phyloP scores from a whole-genome alignment of 2,888 invertebrate genomes.

The Auanema freiburgensis region DNA sequence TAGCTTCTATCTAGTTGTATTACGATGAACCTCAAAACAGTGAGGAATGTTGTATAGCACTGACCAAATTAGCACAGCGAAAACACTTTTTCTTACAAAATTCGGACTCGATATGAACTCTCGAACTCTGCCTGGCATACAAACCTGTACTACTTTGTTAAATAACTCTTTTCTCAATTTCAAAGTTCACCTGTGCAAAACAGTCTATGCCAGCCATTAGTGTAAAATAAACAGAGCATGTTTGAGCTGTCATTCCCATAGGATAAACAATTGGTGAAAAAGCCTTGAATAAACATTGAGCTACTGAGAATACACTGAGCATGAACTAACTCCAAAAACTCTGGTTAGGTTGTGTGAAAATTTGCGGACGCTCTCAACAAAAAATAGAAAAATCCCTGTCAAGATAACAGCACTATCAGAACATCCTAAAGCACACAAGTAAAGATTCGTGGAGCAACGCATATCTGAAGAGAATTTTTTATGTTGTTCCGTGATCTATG shows the following conservation, averaged over 20 bases:
- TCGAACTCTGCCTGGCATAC: slow-evolving; percentile 46
- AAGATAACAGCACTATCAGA: slow-evolving; percentile 57
- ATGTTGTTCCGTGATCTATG: not conserved
- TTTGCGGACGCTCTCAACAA: slow-evolving; percentile 43
- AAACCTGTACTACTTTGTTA: slow-evolving; percentile 40
- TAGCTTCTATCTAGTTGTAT: not conserved
- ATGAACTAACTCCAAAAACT: slow-evolving; percentile 27
- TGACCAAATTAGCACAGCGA: slow-evolving; percentile 49
- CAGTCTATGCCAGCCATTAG: slow-evolving; percentile 63
- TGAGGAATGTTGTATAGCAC: slow-evolving; percentile 61
- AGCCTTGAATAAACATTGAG: slow-evolving; percentile 24
- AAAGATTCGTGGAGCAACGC: slow-evolving; percentile 57
- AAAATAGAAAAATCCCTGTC: slow-evolving; percentile 57
- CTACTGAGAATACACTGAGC: not conserved
- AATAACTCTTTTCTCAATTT: not conserved
- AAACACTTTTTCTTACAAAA: slow-evolving; percentile 31
- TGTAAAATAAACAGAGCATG: slow-evolving; percentile 64
- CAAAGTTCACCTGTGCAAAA: slow-evolving; percentile 53
- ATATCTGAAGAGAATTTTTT: slow-evolving; percentile 42
- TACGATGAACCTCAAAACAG: slow-evolving; percentile 54
- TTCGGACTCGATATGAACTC: slow-evolving; percentile 34
- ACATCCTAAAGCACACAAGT: slow-evolving; percentile 59
- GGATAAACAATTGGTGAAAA: slow-evolving; percentile 57
- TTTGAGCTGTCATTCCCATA: slow-evolving; percentile 62
- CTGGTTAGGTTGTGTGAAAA: slow-evolving; percentile 50